Percentiles rank a stretch among this genome's conserved stretches.
phyloP scores from a whole-genome alignment of 2,113 vertebrate species.

The Desmodus rotundus region DNA sequence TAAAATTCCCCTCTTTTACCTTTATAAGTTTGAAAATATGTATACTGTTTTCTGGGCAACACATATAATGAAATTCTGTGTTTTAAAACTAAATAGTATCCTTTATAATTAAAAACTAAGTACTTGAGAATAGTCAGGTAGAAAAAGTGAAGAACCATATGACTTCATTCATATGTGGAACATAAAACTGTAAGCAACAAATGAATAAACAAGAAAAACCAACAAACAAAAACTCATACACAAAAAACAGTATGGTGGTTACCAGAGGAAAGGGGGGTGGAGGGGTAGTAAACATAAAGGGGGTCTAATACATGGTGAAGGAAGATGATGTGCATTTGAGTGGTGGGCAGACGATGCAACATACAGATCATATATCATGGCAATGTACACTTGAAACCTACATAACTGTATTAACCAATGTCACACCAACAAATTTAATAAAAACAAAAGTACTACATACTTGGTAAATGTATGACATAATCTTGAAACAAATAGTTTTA shows the following conservation, averaged over 20 bases:
- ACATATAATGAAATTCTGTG: background rate
- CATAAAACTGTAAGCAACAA: background rate
- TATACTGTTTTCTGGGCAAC: background rate
- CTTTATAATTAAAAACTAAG: background rate
- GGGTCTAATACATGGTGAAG: background rate
- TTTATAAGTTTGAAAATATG: background rate
- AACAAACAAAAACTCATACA: background rate
- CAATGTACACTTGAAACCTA: background rate
- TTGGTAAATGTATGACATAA: background rate
- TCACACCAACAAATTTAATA: background rate
- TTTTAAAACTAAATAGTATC: background rate
- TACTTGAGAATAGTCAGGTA: background rate
- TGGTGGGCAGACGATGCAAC: too few relatives aligned
- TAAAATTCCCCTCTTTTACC: background rate
- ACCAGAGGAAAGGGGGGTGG: background rate
- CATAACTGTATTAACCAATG: background rate
- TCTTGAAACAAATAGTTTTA: background rate
- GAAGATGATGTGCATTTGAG: background rate
- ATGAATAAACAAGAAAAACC: background rate
- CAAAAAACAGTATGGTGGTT: background rate
- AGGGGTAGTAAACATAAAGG: background rate
- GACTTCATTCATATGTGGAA: background rate
- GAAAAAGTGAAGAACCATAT: background rate
- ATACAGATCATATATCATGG: background rate
- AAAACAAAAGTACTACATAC: background rate